Base-by-base conservation (phyloP, 2,888 invertebrate genomes). In the Stratiomys singularior region DNA sequence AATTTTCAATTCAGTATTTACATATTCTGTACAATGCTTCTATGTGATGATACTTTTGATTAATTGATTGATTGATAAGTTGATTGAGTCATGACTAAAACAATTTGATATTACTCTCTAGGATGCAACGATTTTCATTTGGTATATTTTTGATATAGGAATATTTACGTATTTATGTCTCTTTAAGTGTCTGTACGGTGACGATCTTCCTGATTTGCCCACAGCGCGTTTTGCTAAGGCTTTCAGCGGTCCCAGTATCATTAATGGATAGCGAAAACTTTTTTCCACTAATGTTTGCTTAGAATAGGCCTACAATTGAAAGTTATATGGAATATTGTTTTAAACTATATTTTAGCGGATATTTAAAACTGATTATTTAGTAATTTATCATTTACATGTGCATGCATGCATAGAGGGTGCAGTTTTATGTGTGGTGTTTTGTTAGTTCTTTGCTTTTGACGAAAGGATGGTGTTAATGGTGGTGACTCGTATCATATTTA, bases 141-240 rank as follows among this genome's bases (percentile, higher is more conserved):
- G 18, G n/a, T 52, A 52, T 9, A 52, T n/a, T 52, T 52, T 52
- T 52, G 15, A 52, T 52, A 4, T 13, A 60, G 18, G 21, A 79
- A 85, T 87, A 87, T 86, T 87, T 87, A 87, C 87, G 85, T 87
- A 85, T 85, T 86, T 85, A 81, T 85, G 85, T 84, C 85, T 28
- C 21, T 86, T 87, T 86, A 86, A 87, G 85, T 87, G 85, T 85
- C 85, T 85, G 81, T 85, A 84, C 84, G 85, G 85, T 80, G 78
- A 25, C 76, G 77, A 76, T 71, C 69, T 74, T 83, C 84, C 84
- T 80, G 86, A 84, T 82, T 84, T 85, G 80, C 86, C 86, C 81
- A 86, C 84, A 80, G 85, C 85, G 82, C 83, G 86, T 83, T 85
- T 84, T 79, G 85, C 85, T 78, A 86, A 84, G 79, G 86, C 86